Evolutionary conservation across 2,888 invertebrate species (phyloP), one percentile per base, ranked within the genome.

Genomic region (Drymonia ruficornis): DNA sequence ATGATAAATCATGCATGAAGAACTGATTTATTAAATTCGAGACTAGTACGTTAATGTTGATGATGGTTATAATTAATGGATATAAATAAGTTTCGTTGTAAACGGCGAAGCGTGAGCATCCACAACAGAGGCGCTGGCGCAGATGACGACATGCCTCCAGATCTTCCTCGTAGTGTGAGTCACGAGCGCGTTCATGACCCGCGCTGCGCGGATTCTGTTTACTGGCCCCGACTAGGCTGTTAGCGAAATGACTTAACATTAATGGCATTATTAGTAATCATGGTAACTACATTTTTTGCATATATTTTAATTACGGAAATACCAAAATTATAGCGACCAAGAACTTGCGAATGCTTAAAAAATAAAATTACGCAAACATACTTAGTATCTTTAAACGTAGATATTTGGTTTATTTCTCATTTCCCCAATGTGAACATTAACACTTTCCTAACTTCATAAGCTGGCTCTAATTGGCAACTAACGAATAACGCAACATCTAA

Each of bases 141-240:
- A 65, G 83, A 84, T 91, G 91, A 91, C 89, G 91, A 80, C 90
- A 91, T 85, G 73, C 78, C 73, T 79, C 81, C 85, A 81, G 84
- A 86, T 88, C 89, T 90, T 91, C 91, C 89, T 89, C 77, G 78
- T 85, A 79, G 49, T 64, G 72, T 91, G 91, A 91, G 78, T 91
- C 91, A 92, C 79, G 74, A 61, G 50, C 73, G 52, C 73, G 83
- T 70, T 91, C 91, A 89, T 91, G 91, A 91, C 89, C 89, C 76
- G 84, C 65, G 74, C 80, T 63, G 31, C n/a, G 79, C 78, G 78
- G 81, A 85, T 87, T 90, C 85, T 81, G 82, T 83, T 86, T 81
- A 76, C 75, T 73, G 80, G 76, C 78, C 79, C 78, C 71, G 66
- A 72, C 67, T 74, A 63, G 56, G 48, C 57, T 57, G 57, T 63